phyloP scores from a whole-genome alignment of 1,140 invertebrate genomes.

The Venturia canescens region DNA sequence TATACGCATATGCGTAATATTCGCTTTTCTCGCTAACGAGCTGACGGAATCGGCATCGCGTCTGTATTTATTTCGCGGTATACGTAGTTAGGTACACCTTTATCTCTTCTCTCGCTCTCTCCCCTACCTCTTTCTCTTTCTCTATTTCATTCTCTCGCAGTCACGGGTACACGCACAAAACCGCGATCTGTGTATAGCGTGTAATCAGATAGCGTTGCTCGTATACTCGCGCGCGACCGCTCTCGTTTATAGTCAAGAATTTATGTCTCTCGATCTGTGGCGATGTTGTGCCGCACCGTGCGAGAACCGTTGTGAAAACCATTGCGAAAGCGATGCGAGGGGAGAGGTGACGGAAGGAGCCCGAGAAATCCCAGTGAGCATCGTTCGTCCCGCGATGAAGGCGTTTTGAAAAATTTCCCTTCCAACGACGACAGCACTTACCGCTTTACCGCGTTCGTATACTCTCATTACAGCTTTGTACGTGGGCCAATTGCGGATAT shows the following conservation, averaged over 20 bases:
- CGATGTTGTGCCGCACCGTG: background rate
- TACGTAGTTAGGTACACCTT: slow-evolving; percentile 7
- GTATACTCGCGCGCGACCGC: slow-evolving; percentile 12
- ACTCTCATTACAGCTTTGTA: too few species aligned
- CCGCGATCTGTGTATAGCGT: slow-evolving; percentile 3
- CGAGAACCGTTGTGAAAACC: slow-evolving; percentile 3
- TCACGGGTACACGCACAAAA: background rate
- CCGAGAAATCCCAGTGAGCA: too few species aligned
- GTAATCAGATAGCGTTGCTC: slow-evolving; percentile 24
- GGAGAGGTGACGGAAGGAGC: too few species aligned
- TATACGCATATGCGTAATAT: background rate
- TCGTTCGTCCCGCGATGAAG: too few species aligned
- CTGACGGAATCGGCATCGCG: slow-evolving; percentile 3
- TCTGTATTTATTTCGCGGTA: background rate
- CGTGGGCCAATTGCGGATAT: too few species aligned
- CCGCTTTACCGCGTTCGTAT: too few species aligned
- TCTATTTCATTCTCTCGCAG: background rate
- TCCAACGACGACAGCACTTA: too few species aligned
- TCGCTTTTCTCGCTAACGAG: slow-evolving; percentile 7
- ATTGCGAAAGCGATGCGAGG: background rate
- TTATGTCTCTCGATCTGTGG: slow-evolving; percentile 8
- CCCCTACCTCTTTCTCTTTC: background rate
- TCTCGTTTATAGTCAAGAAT: slow-evolving; percentile 22
- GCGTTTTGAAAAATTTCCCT: too few species aligned
- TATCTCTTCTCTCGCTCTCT: too few species aligned